Evolutionary conservation across 1,140 invertebrate species (phyloP), one percentile per base, ranked within the genome.

Genomic region (Agraylea sexmaculata): DNA sequence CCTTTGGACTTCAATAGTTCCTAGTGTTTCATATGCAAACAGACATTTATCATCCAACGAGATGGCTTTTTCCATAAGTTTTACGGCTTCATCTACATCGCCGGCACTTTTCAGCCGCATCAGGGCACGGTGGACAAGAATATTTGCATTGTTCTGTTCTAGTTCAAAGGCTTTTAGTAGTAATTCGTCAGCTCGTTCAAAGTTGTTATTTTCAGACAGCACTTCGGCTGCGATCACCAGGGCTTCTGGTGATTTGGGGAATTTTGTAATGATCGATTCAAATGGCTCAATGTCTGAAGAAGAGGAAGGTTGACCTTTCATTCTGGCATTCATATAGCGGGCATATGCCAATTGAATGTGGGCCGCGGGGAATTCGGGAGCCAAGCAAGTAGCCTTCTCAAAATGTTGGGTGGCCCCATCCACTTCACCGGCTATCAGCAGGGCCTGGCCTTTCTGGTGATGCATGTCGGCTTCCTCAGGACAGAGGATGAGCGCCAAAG

Each of bases 1-100:
- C 86, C 81, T 79, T 68, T 94, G 89, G 46, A 93, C 83, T 77
- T 92, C 86, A 46, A 96, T 82, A 2, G 88, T 91, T 44, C 86
- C 91, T 33, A 95, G 66, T 18, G 90, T 92, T 69, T 97, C 91
- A 64, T 89, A 94, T 10, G 84, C 91, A 70, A 92, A 86, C 66
- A 90, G 83, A 71, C 89, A 94, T 61, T 86, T 87, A 17, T 83
- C 74, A 69, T 97, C 92, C 43, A 90, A 67, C 54, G 84, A 73
- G 40, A 95, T 76, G 2, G 87, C 88, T 64, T 83, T 76, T 27
- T 82, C 76, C 21, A 95, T 83, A 21, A 83, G 69, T 42, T 78
- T 66, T 0, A 87, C 69, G 20, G 85, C 82, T 53, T 79, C 77
- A n/a, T 84, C 76, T 31, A 90, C 69, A 59, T 92, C 69, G 55